These are phyloP conservation scores for Ginglymostoma cirratum DNA, from an alignment of 2,113 vertebrate species.

Conservation along the genomic window DNA sequence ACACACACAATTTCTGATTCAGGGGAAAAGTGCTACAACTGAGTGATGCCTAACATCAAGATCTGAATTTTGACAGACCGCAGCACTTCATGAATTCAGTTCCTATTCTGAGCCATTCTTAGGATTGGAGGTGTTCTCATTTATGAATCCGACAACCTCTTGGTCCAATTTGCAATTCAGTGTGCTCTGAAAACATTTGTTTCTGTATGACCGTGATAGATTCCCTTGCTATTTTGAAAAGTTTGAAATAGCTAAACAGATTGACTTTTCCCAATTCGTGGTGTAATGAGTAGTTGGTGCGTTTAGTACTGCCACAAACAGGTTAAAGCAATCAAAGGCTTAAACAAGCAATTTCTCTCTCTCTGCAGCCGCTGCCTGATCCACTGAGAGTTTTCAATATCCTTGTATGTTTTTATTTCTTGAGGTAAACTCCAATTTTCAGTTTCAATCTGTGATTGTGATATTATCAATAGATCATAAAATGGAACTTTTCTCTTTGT, in stretches of 20 bases:
- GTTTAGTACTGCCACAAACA: neutral
- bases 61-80: neutral
- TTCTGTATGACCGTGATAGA: neutral
- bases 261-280: neutral
- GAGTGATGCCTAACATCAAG: neutral
- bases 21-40: neutral
- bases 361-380: neutral
- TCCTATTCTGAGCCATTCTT: neutral
- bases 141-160: neutral
- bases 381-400: neutral
- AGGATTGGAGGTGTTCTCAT: neutral
- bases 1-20: neutral
- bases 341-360: too few relatives aligned
- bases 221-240: neutral
- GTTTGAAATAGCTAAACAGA: neutral
- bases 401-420: neutral
- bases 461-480: neutral
- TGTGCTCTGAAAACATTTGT: neutral
- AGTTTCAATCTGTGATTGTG: conserved; percentile 4
- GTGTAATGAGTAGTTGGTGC: neutral
- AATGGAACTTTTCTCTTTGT: neutral
- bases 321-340: neutral
- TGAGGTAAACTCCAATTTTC: neutral
- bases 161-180: neutral
- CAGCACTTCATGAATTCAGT: neutral